These are phyloP conservation scores for Tipula vernalis DNA, from an alignment of 2,888 invertebrate species.

Conservation along the genomic window DNA sequence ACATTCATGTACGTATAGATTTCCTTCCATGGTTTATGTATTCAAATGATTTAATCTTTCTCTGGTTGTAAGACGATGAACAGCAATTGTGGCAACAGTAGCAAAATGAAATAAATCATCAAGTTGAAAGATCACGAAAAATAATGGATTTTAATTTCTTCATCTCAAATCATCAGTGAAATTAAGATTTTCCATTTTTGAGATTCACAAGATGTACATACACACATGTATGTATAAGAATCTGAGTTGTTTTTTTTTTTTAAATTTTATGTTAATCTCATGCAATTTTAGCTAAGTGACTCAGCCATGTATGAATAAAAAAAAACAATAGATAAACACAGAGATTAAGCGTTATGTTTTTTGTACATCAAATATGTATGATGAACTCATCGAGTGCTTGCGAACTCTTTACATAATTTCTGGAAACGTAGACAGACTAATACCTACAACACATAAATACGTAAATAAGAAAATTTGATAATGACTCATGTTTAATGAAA, in stretches of 20 bases:
- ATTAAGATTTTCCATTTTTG: not conserved
- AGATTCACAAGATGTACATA: not conserved
- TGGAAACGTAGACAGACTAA: not conserved
- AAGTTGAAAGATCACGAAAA: not conserved
- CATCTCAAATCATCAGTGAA: not conserved
- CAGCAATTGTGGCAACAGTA: not conserved
- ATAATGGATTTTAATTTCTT: not conserved
- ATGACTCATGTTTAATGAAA: not conserved
- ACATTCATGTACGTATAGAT: not conserved
- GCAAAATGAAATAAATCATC: not conserved
- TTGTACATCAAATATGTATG: not conserved
- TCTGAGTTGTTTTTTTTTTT: not conserved
- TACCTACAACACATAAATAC: not conserved
- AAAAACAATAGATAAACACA: not conserved
- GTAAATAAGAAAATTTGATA: not conserved
- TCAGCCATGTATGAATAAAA: not conserved
- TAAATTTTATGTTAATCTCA: not conserved
- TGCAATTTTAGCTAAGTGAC: not conserved
- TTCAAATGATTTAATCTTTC: not conserved
- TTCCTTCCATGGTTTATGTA: not conserved
- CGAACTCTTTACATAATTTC: not conserved
- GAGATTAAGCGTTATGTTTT: not conserved
- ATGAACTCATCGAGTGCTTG: not conserved
- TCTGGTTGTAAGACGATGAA: not conserved
- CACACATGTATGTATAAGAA: not conserved